These are phyloP conservation scores for Lithobius niger DNA, from an alignment of 1,140 invertebrate genomes.

Conservation along the genomic window DNA sequence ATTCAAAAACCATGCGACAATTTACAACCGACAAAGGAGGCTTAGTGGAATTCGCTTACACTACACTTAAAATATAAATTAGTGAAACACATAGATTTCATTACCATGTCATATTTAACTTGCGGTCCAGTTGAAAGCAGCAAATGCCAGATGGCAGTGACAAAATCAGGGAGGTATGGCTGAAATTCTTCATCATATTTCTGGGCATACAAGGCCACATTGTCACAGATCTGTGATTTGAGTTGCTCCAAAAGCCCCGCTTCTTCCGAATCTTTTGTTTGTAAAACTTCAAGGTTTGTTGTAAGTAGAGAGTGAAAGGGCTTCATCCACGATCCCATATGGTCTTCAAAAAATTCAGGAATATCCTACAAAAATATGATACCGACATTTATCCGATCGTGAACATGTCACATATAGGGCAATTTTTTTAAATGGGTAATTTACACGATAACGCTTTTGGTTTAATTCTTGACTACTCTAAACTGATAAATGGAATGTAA, in stretches of 20 bases:
- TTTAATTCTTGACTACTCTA: too few relatives aligned
- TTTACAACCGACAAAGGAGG: too few relatives aligned
- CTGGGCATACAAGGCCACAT: conserved; percentile 83
- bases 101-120: conserved; percentile 81
- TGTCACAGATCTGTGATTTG: conserved; percentile 90
- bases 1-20: too few relatives aligned
- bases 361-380: conserved; percentile 61
- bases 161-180: conserved; percentile 73
- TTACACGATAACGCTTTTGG: too few relatives aligned
- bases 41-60: too few relatives aligned
- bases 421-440: too few relatives aligned
- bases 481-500: too few relatives aligned
- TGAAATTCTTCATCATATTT: conserved; percentile 97
- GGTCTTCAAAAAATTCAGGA: conserved; percentile 97
- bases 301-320: conserved; percentile 70
- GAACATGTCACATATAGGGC: too few relatives aligned
- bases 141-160: conserved; percentile 83
- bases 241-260: conserved; percentile 79
- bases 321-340: conserved; percentile 87
- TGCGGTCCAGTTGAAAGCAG: conserved; percentile 66
- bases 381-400: too few relatives aligned
- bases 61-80: too few relatives aligned
- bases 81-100: too few relatives aligned
- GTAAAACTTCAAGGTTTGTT: conserved; percentile 46
- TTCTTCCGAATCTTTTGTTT: conserved; percentile 66